phyloP scores from a whole-genome alignment of 2,888 invertebrate genomes.

The Esperia sulphurella region DNA sequence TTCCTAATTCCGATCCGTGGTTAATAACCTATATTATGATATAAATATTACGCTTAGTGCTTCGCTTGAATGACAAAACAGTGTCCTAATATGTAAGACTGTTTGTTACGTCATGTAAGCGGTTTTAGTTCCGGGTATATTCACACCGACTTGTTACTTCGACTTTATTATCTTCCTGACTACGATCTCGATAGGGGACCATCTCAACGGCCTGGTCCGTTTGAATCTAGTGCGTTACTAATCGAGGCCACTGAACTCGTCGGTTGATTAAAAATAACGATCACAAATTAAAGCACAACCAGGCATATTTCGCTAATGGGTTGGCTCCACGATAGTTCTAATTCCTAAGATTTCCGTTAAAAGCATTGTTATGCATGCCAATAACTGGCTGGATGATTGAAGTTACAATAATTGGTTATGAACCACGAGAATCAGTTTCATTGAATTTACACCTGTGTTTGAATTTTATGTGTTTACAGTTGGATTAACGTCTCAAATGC shows the following conservation, averaged over 20 bases:
- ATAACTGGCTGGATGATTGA: constrained; percentile 12
- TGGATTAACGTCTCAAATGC: background rate
- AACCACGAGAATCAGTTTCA: background rate
- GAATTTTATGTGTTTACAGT: no score
- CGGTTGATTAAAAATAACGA: constrained; percentile 48
- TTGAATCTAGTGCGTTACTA: constrained; percentile 33
- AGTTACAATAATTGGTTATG: constrained; percentile 4
- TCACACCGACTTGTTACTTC: constrained; percentile 13
- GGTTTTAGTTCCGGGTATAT: constrained; percentile 5
- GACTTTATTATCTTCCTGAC: constrained; percentile 16
- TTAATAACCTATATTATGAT: no score
- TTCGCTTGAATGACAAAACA: constrained; percentile 19
- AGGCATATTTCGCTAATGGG: constrained; percentile 32
- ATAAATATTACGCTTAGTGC: constrained; percentile 18
- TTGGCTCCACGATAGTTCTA: constrained; percentile 20
- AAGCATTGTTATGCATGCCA: constrained; percentile 17
- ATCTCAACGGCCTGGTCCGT: constrained; percentile 27
- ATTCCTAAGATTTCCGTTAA: constrained; percentile 17
- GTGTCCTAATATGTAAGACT: constrained; percentile 21
- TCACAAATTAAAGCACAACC: constrained; percentile 34
- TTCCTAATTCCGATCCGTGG: no score
- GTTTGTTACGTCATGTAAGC: constrained; percentile 20
- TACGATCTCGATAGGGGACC: constrained; percentile 8
- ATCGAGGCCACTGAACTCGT: constrained; percentile 42
- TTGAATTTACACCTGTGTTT: background rate